Conservation (phyloP, 2,888 invertebrate genomes). For the Pemphredon lugubris region DNA sequence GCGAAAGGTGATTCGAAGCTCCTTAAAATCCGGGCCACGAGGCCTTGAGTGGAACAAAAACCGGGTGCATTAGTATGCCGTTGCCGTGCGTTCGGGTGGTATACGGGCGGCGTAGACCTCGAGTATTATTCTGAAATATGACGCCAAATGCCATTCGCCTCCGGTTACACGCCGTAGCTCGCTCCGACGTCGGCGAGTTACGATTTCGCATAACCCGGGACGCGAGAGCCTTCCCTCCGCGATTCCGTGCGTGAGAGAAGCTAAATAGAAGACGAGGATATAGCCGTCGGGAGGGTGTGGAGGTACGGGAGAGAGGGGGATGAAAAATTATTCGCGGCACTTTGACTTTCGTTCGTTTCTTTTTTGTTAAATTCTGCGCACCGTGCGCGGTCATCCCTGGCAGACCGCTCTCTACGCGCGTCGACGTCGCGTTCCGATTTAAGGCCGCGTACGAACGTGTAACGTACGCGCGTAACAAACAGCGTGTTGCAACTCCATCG, state of each 20-base stretch:
- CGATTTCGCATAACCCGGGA: conserved; percentile 54
- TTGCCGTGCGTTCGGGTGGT: conserved; percentile 21
- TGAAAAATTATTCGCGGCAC: conserved; percentile 21
- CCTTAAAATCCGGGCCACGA: conserved; percentile 10
- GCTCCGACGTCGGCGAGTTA: conserved; percentile 58
- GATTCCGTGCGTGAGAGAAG: conserved; percentile 16
- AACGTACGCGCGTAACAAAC: too few relatives aligned
- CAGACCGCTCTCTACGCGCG: too few relatives aligned
- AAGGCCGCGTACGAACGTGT: too few relatives aligned
- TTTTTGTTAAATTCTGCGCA: too few relatives aligned
- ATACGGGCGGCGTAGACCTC: conserved; percentile 43
- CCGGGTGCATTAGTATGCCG: conserved; percentile 45
- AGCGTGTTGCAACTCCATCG: too few relatives aligned
- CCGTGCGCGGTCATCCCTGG: too few relatives aligned
- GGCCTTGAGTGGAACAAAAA: conserved; percentile 27
- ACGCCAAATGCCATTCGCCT: conserved; percentile 73
- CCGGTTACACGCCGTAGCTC: conserved; percentile 64
- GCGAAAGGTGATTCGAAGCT: too few relatives aligned
- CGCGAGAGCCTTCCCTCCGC: conserved; percentile 23
- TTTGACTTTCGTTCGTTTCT: conserved; percentile 11
- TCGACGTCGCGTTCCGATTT: too few relatives aligned
- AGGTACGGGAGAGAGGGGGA: conserved; percentile 3
- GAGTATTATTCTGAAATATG: conserved; percentile 74
- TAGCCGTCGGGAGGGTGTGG: conserved; percentile 4
- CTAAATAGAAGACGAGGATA: conserved; percentile 40